Evolutionary conservation across 2,113 vertebrate genomes (phyloP), one percentile per base, ranked within the genome.

Genomic region (Muntiacus reevesi): DNA sequence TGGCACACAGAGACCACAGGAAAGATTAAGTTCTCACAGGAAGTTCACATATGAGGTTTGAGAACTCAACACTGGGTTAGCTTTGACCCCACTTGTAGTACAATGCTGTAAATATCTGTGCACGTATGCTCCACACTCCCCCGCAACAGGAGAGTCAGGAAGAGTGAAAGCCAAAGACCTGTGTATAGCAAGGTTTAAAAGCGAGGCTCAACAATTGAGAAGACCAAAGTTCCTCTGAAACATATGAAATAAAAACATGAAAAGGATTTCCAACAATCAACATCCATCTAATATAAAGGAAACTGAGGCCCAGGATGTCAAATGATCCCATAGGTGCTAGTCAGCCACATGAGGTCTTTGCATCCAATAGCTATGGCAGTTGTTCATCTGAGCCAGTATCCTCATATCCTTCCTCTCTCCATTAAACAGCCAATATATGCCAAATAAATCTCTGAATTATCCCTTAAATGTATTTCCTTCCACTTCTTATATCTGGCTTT

Each of bases 11-110:
- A 96, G 45, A 81, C 28, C 12, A 19, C 1, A 28, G 33, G 54
- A n/a, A 87, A 82, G 40, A 64, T 45, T 57, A 79, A 85, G 54
- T 81, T 93, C 54, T 78, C 55, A 87, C 21, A 94, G 93, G 52
- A 97, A 93, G 81, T 27, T 88, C 50, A 64, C 6, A 19, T 57
- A 43, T 10, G 36, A 89, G 92, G 85, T 43, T n/a, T 62, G 28
- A 97, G 67, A 91, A 88, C 43, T 95, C 85, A 87, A 3, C 43
- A 59, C 12, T n/a, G 67, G 21, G 60, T 96, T 87, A 83, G 4
- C 55, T 89, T 6, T 71, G 62, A 84, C 19, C 91, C n/a, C 2
- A 2, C 10, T 17, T 87, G 50, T 28, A 82, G 94, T 43, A 85
- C 81, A 94, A 78, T 28, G 30, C 33, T 71, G 13, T 87, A 89